Base-by-base conservation (phyloP, 2,797 vertebrate species). In the Rhyacichthys aspro region DNA sequence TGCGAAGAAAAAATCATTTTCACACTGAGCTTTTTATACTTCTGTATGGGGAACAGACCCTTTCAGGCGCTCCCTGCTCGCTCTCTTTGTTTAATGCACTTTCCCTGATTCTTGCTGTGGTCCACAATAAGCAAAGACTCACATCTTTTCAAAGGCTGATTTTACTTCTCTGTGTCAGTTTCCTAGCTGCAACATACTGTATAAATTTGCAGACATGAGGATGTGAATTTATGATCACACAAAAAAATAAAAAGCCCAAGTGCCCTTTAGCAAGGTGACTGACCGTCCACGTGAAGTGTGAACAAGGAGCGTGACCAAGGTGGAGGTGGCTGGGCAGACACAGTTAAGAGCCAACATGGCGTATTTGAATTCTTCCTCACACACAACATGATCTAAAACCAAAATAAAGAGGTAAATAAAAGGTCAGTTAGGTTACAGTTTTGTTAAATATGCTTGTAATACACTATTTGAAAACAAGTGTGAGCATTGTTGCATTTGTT, bases 251-350 rank as follows among this genome's bases (percentile, higher is more conserved):
- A 60, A 12, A 6, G 47, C 36, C 49, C 1, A 23, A 43, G 18
- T 41, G 53, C 45, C 44, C n/a, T 46, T 14, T 18, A 34, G 10
- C 6, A 63, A 38, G 33, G 58, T 36, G 14, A 98, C 97, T 97
- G 90, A 99, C 98, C 98, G 98, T 93, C 98, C 96, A 82, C 98
- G 94, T 73, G 97, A 99, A n/a, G 98, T 99, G 82, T 99, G 98
- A 71, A 99, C 97, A 71, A 99, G 87, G 7, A 99, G 93, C 1
- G 98, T 99, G 69, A 99, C 96, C 72, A 99, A 92, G 2, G 98
- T 99, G 54, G 97, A 99, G 1, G 96, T 99, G 67, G 98, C 98
- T 7, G 98, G 98, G 79, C 96, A 99, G 78, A 99, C 94, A 59
- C 97, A 99, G 84, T 99, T 99, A 68, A 99, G 93, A 33, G 97